Conservation (phyloP, 2,797 vertebrate species). For the Alcedo atthis region DNA sequence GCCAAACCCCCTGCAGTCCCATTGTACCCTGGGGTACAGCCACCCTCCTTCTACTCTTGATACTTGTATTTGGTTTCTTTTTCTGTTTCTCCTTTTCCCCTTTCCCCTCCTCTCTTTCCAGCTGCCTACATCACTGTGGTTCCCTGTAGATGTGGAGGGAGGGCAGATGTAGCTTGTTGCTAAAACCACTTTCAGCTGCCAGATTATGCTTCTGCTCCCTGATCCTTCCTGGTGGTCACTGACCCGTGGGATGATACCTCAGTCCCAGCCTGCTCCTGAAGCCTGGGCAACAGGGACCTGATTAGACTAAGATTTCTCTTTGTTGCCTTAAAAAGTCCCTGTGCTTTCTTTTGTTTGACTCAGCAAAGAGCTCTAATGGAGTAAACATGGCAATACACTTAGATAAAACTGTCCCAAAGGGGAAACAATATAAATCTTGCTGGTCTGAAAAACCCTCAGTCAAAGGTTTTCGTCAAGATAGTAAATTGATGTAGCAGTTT, state of each 20-base stretch:
- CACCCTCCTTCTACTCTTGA: not conserved
- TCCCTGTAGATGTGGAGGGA: not conserved
- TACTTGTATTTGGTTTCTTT: not conserved
- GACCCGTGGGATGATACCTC: not conserved
- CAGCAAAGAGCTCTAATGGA: not conserved
- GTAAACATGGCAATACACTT: conserved; percentile 7
- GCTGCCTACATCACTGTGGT: not conserved
- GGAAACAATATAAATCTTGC: not conserved
- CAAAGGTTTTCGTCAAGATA: conserved; percentile 33
- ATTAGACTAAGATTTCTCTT: not conserved
- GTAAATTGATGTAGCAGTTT: conserved; percentile 16
- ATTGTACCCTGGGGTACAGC: rapidly evolving
- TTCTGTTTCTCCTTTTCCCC: not conserved
- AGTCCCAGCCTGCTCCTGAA: not conserved
- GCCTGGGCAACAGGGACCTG: not conserved
- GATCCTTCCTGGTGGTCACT: not conserved
- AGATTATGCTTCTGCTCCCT: not conserved
- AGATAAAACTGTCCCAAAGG: conserved; percentile 23
- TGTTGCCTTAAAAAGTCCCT: not conserved
- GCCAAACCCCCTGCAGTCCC: not conserved
- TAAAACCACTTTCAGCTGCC: not conserved
- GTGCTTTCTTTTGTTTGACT: not conserved
- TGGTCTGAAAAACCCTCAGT: conserved; percentile 10
- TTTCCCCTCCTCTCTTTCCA: not conserved
- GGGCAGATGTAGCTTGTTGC: not conserved